Conservation (phyloP, 2,888 invertebrate species). For the Rotaria macrura region DNA sequence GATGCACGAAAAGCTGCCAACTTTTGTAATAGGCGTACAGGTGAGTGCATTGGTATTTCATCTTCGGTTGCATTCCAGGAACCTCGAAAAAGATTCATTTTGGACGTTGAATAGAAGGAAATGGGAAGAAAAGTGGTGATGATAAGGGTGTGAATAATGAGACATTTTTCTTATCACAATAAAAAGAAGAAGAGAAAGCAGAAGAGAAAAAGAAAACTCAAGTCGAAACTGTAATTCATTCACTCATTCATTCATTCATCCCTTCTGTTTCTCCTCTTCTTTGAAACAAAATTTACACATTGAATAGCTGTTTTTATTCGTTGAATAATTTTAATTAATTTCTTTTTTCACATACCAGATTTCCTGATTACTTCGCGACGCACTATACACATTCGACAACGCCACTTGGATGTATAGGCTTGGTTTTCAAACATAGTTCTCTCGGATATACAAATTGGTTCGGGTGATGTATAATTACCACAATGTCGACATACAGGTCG, state of each 20-base stretch:
- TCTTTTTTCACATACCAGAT: background rate
- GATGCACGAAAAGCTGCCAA: background rate
- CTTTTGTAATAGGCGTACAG: background rate
- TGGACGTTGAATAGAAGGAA: background rate
- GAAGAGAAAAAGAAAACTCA: background rate
- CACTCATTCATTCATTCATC: background rate
- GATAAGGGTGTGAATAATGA: background rate
- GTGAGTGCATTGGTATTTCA: background rate
- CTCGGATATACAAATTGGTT: background rate
- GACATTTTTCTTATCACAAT: background rate
- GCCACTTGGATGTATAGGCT: constrained; percentile 7
- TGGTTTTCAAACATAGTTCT: background rate
- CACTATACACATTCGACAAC: constrained; percentile 27
- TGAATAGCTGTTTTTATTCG: background rate
- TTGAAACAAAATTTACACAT: background rate
- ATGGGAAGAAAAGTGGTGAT: background rate
- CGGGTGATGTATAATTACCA: constrained; percentile 5
- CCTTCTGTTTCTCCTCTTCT: background rate
- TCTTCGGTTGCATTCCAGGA: background rate
- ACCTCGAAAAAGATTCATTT: constrained; percentile 2
- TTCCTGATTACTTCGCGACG: constrained; percentile 26
- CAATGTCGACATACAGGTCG: constrained; percentile 2
- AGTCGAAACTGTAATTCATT: background rate
- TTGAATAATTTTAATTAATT: background rate
- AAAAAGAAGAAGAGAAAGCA: background rate